Base-by-base conservation (phyloP, 2,888 invertebrate species). In the Pseudococcus viburni region DNA sequence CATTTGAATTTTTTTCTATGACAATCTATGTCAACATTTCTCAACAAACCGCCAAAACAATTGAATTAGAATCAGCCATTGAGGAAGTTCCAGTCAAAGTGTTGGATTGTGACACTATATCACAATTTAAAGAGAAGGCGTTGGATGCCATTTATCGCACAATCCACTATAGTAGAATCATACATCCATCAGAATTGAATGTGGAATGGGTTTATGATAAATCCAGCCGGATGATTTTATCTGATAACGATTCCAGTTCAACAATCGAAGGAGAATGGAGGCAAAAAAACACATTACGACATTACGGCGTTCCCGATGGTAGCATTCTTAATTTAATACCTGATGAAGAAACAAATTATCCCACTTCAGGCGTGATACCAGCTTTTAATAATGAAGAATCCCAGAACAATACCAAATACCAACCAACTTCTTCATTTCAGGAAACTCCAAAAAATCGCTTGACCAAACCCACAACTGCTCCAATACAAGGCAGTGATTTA, bases 21-120 rank as follows among this genome's bases (percentile, higher is more conserved):
- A 96, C 96, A 90, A 97, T 97, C 77, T 97, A 95, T 92, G 97
- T 97, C 89, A 97, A 97, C 90, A 98, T 98, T 92, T 97, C 97
- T 89, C 97, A 97, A 92, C 97, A 97, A 92, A 96, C 97, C 87
- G 95, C 97, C 90, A 96, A 96, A 92, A 95, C 95, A 90, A 95
- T 96, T 91, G 95, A 96, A 90, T 94, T 97, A 92, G 97, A 97
- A 92, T 95, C 96, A 90, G 96, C 96, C 91, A 96, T 96, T 89
- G 97, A 98, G 92, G 97, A 97, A 92, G 96, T 97, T 90, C 96
- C 97, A 91, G 98, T 99, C 73, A 97, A 98, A 93, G 99, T 99
- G 89, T 94, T 99, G 90, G 99, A 99, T 93, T 99, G 99, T 94
- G 99, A 99, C 94, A 98, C 98, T 90, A 98, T 99, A 99, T 55